Evolutionary conservation across 2,888 invertebrate genomes (phyloP), one percentile per base, ranked within the genome.

Genomic region (Diarsia mendica): DNA sequence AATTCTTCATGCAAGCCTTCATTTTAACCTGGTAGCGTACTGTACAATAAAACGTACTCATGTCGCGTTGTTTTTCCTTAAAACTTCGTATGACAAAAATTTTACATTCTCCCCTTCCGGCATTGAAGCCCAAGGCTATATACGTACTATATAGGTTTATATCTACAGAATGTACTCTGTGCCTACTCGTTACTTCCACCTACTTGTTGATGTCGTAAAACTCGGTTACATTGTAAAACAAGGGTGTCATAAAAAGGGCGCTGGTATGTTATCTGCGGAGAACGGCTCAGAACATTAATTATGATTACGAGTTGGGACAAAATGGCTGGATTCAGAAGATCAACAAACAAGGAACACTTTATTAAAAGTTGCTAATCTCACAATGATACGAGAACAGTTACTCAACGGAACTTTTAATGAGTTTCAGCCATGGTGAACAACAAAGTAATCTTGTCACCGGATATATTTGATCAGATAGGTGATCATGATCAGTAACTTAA

Each of bases 191-290:
- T 87, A 88, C 85, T 70, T 65, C 78, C 77, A 82, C 60, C 74
- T 82, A 86, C 85, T 86, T 85, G 89, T 89, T 89, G 79, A 86
- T 82, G 86, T 90, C 89, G 88, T 92, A 91, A 92, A 92, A 89
- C 84, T 79, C 73, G 85, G 83, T 90, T 90, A 90, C 88, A 89
- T 88, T 86, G 89, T 87, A 90, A 89, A 92, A 91, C 91, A 89
- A 89, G 89, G 90, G 89, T 90, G 91, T 90, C 91, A 91, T 94
- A 93, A 93, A 93, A 89, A 88, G 89, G 90, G 89, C 82, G 89
- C 84, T 84, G 86, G 87, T 84, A 85, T 86, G 88, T 91, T 91
- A 89, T 90, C 90, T 90, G 87, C 83, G 83, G 86, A 86, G 88
- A 87, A 87, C 82, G 77, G 85, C 88, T 85, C 77, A 78, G 85